Evolutionary conservation across 2,113 vertebrate genomes (phyloP), one percentile per base, ranked within the genome.

Genomic region (Tupaia tana): DNA sequence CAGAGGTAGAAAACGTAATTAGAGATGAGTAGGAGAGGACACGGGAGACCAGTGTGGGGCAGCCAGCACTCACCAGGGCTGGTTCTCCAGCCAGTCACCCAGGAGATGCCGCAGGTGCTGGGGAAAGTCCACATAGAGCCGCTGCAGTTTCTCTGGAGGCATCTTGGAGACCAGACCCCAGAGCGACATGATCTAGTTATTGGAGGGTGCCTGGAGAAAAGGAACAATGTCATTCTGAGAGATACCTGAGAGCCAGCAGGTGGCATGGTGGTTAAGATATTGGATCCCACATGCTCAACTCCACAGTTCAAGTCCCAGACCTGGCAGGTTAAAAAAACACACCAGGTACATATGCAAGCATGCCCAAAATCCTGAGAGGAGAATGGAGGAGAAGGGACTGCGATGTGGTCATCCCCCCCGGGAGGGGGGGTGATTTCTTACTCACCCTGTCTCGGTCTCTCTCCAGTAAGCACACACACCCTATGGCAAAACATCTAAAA

Each of bases 1-100:
- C 27, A 14, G 31, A 15, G 20, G 12, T 12, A 34, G 15, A 66
- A 52, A 79, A 67, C 13, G 24, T 67, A 73, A 82, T 16, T 24
- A 64, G 52, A 77, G 52, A 10, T 59, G 24, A 24, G 12, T 25
- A n/a, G 58, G 70, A 31, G 56, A 78, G n/a, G 67, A 43, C n/a
- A 24, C 19, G 20, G 24, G 64, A 43, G 54, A 92, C 15, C 25
- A 29, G 13, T 13, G n/a, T 0, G 22, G 70, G 88, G 24, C 22
- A 70, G 29, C 9, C 18, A 22, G 34, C 4, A 97, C 98, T 98
- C 98, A 99, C 98, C 98, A 99, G 86, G 98, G 98, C 82, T 99
- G 98, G 95, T 93, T 98, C 96, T 99, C 98, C 89, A 99, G 95
- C 98, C 98, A 99, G 25, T 98, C 98, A 0, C 97, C 98, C 93